These are phyloP conservation scores for Pantherophis vulpinus DNA, from an alignment of 2,797 vertebrate species.

Conservation along the genomic window DNA sequence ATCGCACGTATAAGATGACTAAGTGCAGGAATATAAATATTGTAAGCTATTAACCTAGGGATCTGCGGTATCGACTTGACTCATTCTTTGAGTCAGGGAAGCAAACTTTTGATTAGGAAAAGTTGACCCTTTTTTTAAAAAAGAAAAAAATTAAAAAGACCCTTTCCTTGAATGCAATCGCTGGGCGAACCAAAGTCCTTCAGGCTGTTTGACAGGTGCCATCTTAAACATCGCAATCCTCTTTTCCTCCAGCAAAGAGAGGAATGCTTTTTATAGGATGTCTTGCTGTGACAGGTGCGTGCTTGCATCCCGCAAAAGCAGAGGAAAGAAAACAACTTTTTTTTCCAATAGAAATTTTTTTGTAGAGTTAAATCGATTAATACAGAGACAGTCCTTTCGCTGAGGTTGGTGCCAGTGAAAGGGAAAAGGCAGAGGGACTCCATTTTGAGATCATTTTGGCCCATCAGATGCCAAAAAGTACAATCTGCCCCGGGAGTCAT, in stretches of 20 bases:
- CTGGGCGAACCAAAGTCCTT: background rate
- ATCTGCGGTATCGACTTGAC: background rate
- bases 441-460: background rate
- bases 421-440: too few species aligned
- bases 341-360: background rate
- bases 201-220: background rate
- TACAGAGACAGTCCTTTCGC: background rate
- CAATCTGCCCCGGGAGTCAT: background rate
- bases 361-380: background rate
- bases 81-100: background rate
- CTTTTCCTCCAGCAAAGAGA: background rate
- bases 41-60: background rate
- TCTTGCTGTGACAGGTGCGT: background rate
- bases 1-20: background rate
- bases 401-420: too few species aligned
- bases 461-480: background rate
- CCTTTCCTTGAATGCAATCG: too few species aligned
- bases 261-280: background rate
- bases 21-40: background rate
- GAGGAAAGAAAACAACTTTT: background rate
- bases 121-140: too few species aligned
- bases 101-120: background rate
- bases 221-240: background rate
- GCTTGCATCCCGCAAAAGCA: background rate
- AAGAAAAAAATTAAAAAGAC: background rate